phyloP scores from a whole-genome alignment of 2,888 invertebrate genomes.

The Athalia circularis region DNA sequence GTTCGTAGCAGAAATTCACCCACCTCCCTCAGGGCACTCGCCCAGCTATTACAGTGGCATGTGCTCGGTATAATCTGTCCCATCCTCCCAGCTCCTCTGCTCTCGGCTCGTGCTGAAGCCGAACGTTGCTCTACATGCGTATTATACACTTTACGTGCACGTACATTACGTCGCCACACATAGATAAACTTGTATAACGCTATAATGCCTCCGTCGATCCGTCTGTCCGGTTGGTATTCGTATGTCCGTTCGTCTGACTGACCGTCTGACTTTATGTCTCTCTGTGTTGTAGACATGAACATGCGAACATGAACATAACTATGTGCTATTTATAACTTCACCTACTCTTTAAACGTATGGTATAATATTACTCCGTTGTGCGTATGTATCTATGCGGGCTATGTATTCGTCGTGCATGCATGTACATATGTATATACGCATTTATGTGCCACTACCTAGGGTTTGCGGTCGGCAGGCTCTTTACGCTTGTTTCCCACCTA shows the following conservation, averaged over 20 bases:
- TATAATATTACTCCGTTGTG: too few species aligned
- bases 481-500: conserved; percentile 10
- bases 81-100: conserved; percentile 55
- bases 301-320: not conserved
- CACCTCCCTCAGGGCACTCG: conserved; percentile 39
- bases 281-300: not conserved
- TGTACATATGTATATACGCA: not conserved
- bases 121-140: not conserved
- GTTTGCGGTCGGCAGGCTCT: not conserved
- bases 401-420: not conserved
- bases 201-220: conserved; percentile 37
- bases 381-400: too few species aligned
- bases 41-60: conserved; percentile 61
- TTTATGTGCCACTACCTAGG: too few species aligned
- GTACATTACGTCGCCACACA: not conserved
- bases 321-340: conserved; percentile 37
- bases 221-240: not conserved
- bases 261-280: conserved; percentile 17
- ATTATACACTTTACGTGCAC: not conserved
- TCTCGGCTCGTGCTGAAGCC: conserved; percentile 14
- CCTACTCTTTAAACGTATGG: not conserved
- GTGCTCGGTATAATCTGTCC: conserved; percentile 62
- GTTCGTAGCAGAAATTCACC: not conserved
- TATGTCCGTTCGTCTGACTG: conserved; percentile 11
- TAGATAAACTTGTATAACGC: not conserved